These are phyloP conservation scores for Aphidius gifuensis DNA, from an alignment of 1,140 invertebrate species.

Conservation along the genomic window DNA sequence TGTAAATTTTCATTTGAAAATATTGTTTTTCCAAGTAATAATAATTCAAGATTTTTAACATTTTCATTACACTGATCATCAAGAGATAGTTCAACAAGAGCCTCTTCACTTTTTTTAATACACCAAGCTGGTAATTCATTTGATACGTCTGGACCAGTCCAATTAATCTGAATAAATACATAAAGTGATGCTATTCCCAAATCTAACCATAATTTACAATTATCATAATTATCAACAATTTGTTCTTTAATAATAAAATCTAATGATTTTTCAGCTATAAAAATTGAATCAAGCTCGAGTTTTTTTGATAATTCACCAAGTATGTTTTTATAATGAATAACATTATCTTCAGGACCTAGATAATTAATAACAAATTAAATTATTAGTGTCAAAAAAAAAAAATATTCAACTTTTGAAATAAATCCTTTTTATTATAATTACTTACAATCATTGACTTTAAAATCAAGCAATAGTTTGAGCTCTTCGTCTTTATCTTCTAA, in stretches of 20 bases:
- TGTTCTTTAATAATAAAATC: slow-evolving; percentile 1
- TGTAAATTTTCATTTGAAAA: slow-evolving; percentile 55
- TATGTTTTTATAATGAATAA: slow-evolving; percentile 5
- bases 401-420: no score
- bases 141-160: slow-evolving; percentile 66
- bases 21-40: slow-evolving; percentile 66
- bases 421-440: no score
- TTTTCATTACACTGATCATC: slow-evolving; percentile 58
- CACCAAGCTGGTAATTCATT: slow-evolving; percentile 52
- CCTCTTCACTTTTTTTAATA: slow-evolving; percentile 60
- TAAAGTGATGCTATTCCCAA: slow-evolving; percentile 63
- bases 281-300: background rate
- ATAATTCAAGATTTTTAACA: slow-evolving; percentile 61
- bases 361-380: no score
- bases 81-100: slow-evolving; percentile 41
- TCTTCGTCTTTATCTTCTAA: no score
- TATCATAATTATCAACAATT: slow-evolving; percentile 5
- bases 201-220: slow-evolving; percentile 39
- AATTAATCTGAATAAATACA: slow-evolving; percentile 77
- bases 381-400: no score
- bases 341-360: background rate
- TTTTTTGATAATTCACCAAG: slow-evolving; percentile 9
- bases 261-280: slow-evolving; percentile 3
- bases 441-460: no score
- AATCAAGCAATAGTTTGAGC: no score